Conservation (phyloP, 2,888 invertebrate genomes). For the Lordiphosa fenestrarum region DNA sequence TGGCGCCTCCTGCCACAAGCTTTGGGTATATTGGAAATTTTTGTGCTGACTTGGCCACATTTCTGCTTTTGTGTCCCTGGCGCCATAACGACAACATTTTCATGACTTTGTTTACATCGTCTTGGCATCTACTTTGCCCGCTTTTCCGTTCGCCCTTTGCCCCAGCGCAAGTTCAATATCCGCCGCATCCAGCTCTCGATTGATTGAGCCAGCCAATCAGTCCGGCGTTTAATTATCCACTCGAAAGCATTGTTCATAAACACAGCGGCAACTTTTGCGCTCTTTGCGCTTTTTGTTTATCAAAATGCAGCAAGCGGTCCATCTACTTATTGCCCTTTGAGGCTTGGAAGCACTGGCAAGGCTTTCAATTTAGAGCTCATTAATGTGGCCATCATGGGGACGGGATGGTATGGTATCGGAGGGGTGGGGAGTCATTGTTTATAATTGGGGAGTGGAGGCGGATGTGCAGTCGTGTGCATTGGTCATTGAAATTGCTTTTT, state of each 20-base stretch:
- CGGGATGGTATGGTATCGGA: too few relatives aligned
- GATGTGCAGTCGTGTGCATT: constrained; percentile 63
- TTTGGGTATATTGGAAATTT: too few relatives aligned
- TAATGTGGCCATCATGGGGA: constrained; percentile 29
- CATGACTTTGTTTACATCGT: constrained; percentile 67
- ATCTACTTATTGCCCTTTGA: constrained; percentile 35
- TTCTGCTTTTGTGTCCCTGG: constrained; percentile 43
- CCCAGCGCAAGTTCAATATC: constrained; percentile 56
- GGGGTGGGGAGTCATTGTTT: background rate
- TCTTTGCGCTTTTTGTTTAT: constrained; percentile 37
- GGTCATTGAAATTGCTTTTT: constrained; percentile 65
- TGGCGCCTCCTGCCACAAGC: too few relatives aligned
- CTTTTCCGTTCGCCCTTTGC: constrained; percentile 32
- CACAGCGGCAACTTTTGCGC: constrained; percentile 30
- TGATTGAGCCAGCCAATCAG: constrained; percentile 17
- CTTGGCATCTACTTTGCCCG: constrained; percentile 30
- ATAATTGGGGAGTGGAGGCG: background rate
- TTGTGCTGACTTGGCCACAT: too few relatives aligned
- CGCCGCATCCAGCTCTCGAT: constrained; percentile 19
- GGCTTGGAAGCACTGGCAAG: constrained; percentile 15
- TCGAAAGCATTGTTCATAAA: constrained; percentile 43
- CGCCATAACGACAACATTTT: constrained; percentile 66
- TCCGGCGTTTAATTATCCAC: constrained; percentile 61
- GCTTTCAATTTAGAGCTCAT: constrained; percentile 65
- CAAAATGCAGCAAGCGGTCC: constrained; percentile 37